Evolutionary conservation across 2,797 vertebrate genomes (phyloP).

Genomic region (Poeciliopsis presidionis): DNA sequence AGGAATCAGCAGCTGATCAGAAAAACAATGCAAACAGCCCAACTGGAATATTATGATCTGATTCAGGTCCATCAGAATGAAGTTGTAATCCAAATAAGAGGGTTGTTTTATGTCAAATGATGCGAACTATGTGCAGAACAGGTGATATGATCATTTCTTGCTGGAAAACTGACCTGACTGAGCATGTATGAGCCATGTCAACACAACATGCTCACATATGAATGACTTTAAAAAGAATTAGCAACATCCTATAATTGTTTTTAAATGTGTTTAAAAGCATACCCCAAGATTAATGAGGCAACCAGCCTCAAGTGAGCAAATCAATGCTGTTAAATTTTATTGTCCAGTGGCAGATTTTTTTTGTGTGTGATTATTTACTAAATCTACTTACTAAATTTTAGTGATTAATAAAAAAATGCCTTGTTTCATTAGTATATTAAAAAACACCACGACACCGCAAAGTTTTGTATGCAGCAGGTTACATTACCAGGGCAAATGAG

Average conservation of each 20-base stretch:
- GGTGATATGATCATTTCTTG: no score
- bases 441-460: background rate
- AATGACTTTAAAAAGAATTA: background rate
- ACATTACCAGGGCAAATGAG: background rate
- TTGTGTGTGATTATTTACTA: background rate
- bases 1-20: background rate
- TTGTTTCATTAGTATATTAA: background rate
- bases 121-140: no score
- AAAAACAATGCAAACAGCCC: no score
- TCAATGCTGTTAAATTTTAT: background rate
- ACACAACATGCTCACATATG: no score
- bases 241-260: background rate
- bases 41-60: no score
- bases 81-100: no score
- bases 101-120: no score
- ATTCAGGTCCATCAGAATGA: no score
- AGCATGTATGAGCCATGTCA: no score
- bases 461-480: background rate
- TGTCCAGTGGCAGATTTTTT: background rate
- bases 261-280: background rate
- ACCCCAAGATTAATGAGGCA: background rate
- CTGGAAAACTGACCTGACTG: no score
- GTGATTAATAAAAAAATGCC: background rate
- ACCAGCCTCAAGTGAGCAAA: background rate
- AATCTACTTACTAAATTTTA: background rate